These are phyloP conservation scores for Melanophora roralis DNA, from an alignment of 2,888 invertebrate species.

Conservation along the genomic window DNA sequence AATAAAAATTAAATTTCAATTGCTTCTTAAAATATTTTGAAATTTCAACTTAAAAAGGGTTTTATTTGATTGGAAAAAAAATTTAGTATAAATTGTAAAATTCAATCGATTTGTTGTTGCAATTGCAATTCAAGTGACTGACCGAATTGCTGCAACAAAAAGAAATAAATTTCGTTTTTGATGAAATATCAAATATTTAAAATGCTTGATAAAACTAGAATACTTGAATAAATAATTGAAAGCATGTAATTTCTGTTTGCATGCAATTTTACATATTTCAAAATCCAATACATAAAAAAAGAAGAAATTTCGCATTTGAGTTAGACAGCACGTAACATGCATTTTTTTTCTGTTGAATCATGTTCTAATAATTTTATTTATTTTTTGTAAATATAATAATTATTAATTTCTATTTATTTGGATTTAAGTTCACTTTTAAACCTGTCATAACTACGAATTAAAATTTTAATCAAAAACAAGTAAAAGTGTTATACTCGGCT, in stretches of 20 bases:
- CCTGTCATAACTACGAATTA: too few relatives aligned
- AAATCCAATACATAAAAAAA: background rate
- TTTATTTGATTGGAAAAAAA: background rate
- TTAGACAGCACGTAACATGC: background rate
- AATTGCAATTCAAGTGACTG: background rate
- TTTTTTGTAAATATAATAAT: too few relatives aligned
- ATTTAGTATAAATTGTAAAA: background rate
- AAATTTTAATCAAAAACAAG: too few relatives aligned
- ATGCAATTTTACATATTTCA: background rate
- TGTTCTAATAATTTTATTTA: too few relatives aligned
- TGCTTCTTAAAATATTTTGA: too few relatives aligned
- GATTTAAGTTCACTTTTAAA: too few relatives aligned
- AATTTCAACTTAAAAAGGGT: too few relatives aligned
- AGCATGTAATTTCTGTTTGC: background rate
- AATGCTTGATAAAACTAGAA: background rate
- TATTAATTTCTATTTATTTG: too few relatives aligned
- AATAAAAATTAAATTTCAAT: too few relatives aligned
- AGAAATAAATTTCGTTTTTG: background rate
- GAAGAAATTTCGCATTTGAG: background rate
- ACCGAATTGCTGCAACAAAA: background rate
- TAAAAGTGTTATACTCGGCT: too few relatives aligned
- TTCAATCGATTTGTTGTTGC: background rate
- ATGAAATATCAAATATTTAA: background rate
- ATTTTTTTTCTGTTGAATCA: too few relatives aligned
- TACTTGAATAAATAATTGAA: background rate